Evolutionary conservation across 2,797 vertebrate species (phyloP).

Genomic region (Ctenosaura bakeri): DNA sequence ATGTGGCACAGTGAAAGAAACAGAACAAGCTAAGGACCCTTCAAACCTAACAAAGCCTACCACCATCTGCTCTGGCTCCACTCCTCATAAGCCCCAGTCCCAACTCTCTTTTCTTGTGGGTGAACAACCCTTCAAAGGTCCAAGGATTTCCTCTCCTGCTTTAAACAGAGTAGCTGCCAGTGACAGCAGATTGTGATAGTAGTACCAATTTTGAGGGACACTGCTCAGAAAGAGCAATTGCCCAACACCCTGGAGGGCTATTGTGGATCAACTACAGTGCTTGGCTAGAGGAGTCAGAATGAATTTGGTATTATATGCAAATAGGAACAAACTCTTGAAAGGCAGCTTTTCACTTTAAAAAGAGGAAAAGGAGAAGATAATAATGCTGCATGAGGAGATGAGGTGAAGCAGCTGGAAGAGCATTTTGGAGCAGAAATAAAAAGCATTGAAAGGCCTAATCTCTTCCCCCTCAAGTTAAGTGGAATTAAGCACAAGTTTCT

Average conservation of each 20-base stretch:
- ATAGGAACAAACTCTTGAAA: neutral
- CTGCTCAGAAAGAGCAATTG: neutral
- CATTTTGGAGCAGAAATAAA: neutral
- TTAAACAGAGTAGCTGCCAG: no score
- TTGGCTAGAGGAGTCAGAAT: neutral
- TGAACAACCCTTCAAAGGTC: no score
- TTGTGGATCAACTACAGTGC: no score
- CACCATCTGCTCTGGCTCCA: no score
- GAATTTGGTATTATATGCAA: neutral
- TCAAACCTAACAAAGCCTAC: no score
- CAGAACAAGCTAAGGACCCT: no score
- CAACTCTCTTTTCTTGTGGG: no score
- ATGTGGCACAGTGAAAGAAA: neutral
- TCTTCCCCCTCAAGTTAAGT: no score
- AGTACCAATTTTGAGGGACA: neutral
- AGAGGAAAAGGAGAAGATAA: neutral
- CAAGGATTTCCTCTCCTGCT: no score
- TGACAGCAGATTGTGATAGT: no score
- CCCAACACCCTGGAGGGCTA: neutral
- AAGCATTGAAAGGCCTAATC: neutral
- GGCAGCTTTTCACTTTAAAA: neutral
- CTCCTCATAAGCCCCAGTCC: no score
- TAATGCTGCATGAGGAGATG: neutral
- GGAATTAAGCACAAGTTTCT: neutral
- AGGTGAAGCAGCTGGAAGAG: neutral